Conservation (phyloP, 2,113 vertebrate genomes). For the Cinclus cinclus region DNA sequence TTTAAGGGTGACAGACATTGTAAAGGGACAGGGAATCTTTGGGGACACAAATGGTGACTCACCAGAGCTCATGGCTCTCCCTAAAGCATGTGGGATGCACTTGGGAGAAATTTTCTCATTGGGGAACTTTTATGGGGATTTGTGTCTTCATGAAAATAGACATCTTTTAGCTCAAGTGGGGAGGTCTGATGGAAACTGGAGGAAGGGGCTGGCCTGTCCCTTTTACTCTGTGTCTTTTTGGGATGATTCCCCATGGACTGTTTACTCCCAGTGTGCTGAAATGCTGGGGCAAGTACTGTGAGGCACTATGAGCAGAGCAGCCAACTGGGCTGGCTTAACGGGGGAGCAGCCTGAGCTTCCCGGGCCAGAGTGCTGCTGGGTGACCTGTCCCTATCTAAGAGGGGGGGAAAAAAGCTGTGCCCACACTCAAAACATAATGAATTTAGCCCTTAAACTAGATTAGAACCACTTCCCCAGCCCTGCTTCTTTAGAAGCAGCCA, state of each 20-base stretch:
- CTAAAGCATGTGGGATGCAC: not conserved
- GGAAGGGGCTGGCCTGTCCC: not conserved
- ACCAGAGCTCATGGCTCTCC: not conserved
- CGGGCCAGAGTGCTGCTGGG: not conserved
- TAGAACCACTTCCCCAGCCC: not conserved
- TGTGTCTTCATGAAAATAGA: not conserved
- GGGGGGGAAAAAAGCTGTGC: not conserved
- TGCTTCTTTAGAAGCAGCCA: not conserved
- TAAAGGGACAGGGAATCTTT: not conserved
- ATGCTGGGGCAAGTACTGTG: accelerated
- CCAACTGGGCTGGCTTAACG: not conserved
- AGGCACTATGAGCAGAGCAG: not conserved
- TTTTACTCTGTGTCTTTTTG: accelerated
- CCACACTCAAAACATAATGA: accelerated
- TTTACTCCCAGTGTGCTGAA: not conserved
- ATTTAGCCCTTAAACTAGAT: not conserved
- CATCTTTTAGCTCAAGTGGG: not conserved
- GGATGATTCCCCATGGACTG: not conserved
- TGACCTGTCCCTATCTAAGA: not conserved
- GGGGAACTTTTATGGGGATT: not conserved
- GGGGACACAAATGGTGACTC: not conserved
- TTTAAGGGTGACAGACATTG: not conserved
- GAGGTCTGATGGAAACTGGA: not conserved
- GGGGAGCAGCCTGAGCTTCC: not conserved
- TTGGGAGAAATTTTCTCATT: not conserved